Evolutionary conservation across 1,140 invertebrate species (phyloP).

Genomic region (Microplitis demolitor): DNA sequence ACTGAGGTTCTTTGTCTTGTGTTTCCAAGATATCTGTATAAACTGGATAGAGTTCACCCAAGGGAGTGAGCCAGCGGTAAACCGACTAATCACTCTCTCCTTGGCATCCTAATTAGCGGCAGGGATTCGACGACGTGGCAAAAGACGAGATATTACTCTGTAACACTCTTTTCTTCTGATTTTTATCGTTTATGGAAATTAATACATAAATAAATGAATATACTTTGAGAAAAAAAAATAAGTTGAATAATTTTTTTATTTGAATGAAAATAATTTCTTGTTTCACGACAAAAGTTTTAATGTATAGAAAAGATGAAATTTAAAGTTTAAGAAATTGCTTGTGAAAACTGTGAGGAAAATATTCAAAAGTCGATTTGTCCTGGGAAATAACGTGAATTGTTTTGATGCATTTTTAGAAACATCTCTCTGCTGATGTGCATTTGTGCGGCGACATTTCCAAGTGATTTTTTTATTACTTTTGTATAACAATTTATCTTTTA

Average conservation of each 20-base stretch:
- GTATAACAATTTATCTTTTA: no score
- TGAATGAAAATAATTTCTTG: no score
- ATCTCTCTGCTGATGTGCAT: background rate
- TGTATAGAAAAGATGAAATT: slow-evolving; percentile 1
- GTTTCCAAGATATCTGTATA: background rate
- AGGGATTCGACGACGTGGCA: slow-evolving; percentile 3
- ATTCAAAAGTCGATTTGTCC: slow-evolving; percentile 1
- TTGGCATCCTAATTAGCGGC: slow-evolving; percentile 17
- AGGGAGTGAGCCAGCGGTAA: slow-evolving; percentile 18
- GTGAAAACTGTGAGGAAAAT: slow-evolving; percentile 32
- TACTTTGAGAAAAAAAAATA: no score
- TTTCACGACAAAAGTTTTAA: background rate
- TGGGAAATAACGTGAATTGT: background rate
- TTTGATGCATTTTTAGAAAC: background rate
- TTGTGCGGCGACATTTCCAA: no score
- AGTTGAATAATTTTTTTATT: no score
- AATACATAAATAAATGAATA: no score
- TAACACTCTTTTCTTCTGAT: no score
- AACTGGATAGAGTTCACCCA: slow-evolving; percentile 2
- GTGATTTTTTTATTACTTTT: no score
- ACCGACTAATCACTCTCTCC: slow-evolving; percentile 25
- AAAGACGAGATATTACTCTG: background rate
- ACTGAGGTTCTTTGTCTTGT: background rate
- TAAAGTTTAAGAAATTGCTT: slow-evolving; percentile 10
- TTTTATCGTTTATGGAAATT: no score